Evolutionary conservation across 1,140 invertebrate species (phyloP).

Genomic region (Calycopis cecrops): DNA sequence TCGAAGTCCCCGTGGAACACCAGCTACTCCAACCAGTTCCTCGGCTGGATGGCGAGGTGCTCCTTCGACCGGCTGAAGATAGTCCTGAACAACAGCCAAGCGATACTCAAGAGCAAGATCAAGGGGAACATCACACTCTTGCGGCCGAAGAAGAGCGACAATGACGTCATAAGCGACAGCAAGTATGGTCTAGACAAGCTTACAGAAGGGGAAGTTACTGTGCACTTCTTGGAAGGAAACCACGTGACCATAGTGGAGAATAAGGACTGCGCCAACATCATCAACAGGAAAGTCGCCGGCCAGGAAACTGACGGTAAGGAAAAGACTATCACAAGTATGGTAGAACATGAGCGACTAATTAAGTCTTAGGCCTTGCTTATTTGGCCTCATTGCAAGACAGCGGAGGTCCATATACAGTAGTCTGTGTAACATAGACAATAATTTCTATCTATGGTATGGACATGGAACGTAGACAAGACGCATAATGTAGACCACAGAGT

Average conservation of each 20-base stretch:
- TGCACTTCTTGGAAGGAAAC: slow-evolving; percentile 81
- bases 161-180: slow-evolving; percentile 69
- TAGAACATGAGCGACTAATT: slow-evolving; percentile 46
- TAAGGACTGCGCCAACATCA: slow-evolving; percentile 76
- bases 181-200: slow-evolving; percentile 80
- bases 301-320: slow-evolving; percentile 31
- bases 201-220: slow-evolving; percentile 66
- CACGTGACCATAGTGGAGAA: slow-evolving; percentile 82
- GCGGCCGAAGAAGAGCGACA: slow-evolving; percentile 75
- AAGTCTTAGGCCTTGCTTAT: slow-evolving; percentile 25
- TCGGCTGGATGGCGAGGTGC: slow-evolving; percentile 57
- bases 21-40: slow-evolving; percentile 71
- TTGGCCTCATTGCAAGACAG: no score
- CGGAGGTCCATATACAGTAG: no score
- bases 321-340: slow-evolving; percentile 49
- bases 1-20: slow-evolving; percentile 46
- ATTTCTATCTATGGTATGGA: no score
- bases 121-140: slow-evolving; percentile 79
- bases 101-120: slow-evolving; percentile 54
- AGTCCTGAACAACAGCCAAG: slow-evolving; percentile 68
- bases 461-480: no score
- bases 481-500: no score
- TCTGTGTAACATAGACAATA: no score
- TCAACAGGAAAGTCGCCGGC: slow-evolving; percentile 69
- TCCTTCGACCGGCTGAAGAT: slow-evolving; percentile 77